Evolutionary conservation across 2,797 vertebrate genomes (phyloP).

Genomic region (Coccyzus lansbergi): DNA sequence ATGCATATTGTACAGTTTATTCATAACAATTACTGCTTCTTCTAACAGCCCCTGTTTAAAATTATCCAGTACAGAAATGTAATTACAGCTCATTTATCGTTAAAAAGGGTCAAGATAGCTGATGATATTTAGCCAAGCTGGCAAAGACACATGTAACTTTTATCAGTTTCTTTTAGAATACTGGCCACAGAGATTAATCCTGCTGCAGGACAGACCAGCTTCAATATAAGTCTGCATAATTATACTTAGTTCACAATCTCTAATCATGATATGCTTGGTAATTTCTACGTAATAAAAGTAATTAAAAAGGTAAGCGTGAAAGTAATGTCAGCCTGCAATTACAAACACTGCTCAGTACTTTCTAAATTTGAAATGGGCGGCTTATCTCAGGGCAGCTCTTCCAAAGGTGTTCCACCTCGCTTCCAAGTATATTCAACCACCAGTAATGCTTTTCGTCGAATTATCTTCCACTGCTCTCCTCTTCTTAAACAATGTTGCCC

Average conservation of each 20-base stretch:
- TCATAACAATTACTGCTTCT: not conserved
- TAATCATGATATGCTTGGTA: not conserved
- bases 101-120: not conserved
- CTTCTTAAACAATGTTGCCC: not conserved
- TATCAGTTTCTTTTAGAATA: not conserved
- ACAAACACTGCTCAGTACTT: not conserved
- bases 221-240: not conserved
- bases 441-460: not conserved
- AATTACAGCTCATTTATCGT: constrained; percentile 20
- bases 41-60: not conserved
- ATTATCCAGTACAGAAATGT: not conserved
- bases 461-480: not conserved
- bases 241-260: not conserved
- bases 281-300: not conserved
- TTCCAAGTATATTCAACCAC: not conserved
- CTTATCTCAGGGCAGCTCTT: not conserved
- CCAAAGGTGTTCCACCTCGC: not conserved
- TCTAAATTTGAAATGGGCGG: not conserved
- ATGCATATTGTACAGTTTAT: not conserved
- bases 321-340: not conserved
- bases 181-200: not conserved
- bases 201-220: not conserved
- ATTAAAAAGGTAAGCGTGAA: not conserved
- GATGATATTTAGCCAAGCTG: not conserved
- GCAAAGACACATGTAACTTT: not conserved